phyloP scores from a whole-genome alignment of 2,797 vertebrate genomes.

The Clarias platycephalus region DNA sequence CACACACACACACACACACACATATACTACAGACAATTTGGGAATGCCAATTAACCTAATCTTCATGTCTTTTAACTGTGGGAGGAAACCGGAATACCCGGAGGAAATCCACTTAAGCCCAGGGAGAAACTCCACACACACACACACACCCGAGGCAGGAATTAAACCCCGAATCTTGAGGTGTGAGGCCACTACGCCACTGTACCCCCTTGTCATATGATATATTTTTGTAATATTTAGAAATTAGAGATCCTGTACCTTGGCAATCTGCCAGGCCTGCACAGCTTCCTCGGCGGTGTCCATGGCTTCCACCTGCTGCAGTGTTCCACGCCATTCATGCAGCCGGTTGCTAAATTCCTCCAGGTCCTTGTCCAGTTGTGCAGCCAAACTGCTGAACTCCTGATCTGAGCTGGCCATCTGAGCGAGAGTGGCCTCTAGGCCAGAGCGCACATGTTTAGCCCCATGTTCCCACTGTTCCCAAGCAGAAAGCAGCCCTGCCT shows the following conservation, averaged over 20 bases:
- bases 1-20: too few relatives aligned
- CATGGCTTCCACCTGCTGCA: conserved; percentile 75
- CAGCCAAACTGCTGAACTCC: conserved; percentile 80
- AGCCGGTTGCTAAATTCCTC: conserved; percentile 75
- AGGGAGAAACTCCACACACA: too few relatives aligned
- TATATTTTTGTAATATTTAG: neutral
- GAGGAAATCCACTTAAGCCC: too few relatives aligned
- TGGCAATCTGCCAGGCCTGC: conserved; percentile 86
- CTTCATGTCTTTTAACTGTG: too few relatives aligned
- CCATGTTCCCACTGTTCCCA: conserved; percentile 93
- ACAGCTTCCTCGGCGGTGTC: conserved; percentile 81
- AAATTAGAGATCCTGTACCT: conserved; percentile 66
- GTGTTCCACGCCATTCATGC: conserved; percentile 71
- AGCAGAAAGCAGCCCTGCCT: conserved; percentile 80
- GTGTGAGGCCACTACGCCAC: too few relatives aligned
- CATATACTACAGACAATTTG: too few relatives aligned
- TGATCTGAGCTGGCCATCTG: conserved; percentile 89
- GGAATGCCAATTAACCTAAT: too few relatives aligned
- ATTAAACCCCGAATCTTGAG: too few relatives aligned
- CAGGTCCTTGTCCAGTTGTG: conserved; percentile 81
- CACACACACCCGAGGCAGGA: too few relatives aligned
- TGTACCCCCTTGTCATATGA: neutral
- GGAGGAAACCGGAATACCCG: too few relatives aligned
- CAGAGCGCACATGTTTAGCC: conserved; percentile 73
- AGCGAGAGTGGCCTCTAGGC: conserved; percentile 80